Evolutionary conservation across 2,797 vertebrate genomes (phyloP).

Genomic region (Acanthis flammea): DNA sequence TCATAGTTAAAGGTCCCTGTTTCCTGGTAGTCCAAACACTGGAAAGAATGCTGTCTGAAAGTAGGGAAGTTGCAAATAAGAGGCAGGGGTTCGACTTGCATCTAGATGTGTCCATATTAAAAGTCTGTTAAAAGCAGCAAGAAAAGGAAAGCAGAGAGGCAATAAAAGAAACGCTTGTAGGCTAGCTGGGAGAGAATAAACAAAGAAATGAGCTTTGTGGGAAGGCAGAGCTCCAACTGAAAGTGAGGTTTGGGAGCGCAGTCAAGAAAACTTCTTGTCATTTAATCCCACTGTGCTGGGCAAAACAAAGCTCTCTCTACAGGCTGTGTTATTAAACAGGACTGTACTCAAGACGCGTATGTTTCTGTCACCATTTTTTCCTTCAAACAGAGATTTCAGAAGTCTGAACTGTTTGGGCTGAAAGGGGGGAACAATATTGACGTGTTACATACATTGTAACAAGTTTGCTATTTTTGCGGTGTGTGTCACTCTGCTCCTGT

Average conservation of each 20-base stretch:
- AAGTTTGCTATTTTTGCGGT: not conserved
- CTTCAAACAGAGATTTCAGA: not conserved
- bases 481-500: not conserved
- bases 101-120: not conserved
- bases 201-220: not conserved
- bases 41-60: not conserved
- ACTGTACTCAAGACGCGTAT: not conserved
- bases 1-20: not conserved
- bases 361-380: constrained; percentile 5
- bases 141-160: not conserved
- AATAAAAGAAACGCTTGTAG: not conserved
- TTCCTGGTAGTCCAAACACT: not conserved
- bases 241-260: not conserved
- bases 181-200: constrained; percentile 4
- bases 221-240: not conserved
- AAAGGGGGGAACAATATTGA: not conserved
- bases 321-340: constrained; percentile 17
- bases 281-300: constrained; percentile 22
- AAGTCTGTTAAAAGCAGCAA: not conserved
- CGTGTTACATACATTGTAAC: not conserved
- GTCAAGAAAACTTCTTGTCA: constrained; percentile 38
- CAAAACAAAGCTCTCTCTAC: constrained; percentile 20
- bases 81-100: not conserved
- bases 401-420: not conserved
- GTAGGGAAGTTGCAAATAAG: not conserved